Evolutionary conservation across 2,797 vertebrate species (phyloP).

Genomic region (Sphenopsis melanotis): DNA sequence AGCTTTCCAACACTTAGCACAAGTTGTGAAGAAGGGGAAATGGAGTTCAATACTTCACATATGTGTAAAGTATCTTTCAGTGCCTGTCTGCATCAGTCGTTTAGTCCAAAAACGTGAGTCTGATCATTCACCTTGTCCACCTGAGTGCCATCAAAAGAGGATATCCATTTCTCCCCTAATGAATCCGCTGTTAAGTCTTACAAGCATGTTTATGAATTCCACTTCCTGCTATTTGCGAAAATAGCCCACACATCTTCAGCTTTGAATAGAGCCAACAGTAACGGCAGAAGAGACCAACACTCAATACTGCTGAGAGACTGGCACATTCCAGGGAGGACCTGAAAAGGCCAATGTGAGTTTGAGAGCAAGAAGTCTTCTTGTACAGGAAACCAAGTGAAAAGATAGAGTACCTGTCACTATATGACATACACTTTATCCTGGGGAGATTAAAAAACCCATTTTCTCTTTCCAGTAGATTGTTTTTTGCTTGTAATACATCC

Average conservation of each 20-base stretch:
- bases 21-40: not conserved
- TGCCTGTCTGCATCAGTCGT: not conserved
- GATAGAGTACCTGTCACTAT: not conserved
- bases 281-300: not conserved
- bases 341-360: not conserved
- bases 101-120: not conserved
- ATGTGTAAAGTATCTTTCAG: not conserved
- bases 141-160: accelerated
- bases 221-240: not conserved
- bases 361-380: not conserved
- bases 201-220: not conserved
- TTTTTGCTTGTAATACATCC: not conserved
- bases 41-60: not conserved
- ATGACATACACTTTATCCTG: not conserved
- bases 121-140: not conserved
- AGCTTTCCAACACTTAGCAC: not conserved
- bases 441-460: not conserved
- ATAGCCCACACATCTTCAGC: not conserved
- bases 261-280: not conserved
- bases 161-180: not conserved
- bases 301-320: not conserved
- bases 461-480: not conserved
- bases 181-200: not conserved
- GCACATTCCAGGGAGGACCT: not conserved
- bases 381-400: not conserved